Base-by-base conservation (phyloP, 2,888 invertebrate species). In the Anaspis maculata region DNA sequence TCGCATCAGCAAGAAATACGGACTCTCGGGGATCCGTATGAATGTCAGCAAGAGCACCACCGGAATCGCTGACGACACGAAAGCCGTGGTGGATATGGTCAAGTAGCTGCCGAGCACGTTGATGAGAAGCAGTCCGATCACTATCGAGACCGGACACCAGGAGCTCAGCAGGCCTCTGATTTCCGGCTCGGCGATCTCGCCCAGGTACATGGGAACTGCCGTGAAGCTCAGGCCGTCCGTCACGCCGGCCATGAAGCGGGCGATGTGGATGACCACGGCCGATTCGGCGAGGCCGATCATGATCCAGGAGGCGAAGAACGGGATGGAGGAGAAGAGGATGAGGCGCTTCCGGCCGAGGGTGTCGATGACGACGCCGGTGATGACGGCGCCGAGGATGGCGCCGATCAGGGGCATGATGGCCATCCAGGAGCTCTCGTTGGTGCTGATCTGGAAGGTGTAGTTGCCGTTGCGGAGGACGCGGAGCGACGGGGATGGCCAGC, bases 371-470 rank as follows among this genome's bases (percentile, higher is more conserved):
- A 76, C 69, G 9, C 76, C 79, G n/a, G 78, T 72, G 12, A 77
- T 63, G 9, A 76, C 57, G 11, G 76, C 76, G 22, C 79, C 79
- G 21, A 77, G 58, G 6, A 77, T 71, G 2, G 76, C 76, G 44
- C 78, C 79, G 28, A 79, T 66, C 44, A 79, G 72, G 61, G 76
- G 75, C 53, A 79, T 71, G 23, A 78, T 77, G 1, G 74, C 76
- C 56, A 77, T 68, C 76, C 76, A 76, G 49, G 77, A 74, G 45
- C 72, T 71, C 49, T 75, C 66, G 34, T 68, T 67, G 15, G 56
- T 37, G 15, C 68, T 61, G 27, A 74, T 69, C 30, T 65, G 67
- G 49, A 77, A 71, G 14, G 61, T 57, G 44, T 74, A 72, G 13
- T 68, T 62, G 13, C 61, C 46, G 28, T 68, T 66, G 36, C 64